Evolutionary conservation across 2,888 invertebrate genomes (phyloP), one percentile per base, ranked within the genome.

Genomic region (Harmothoe impar): DNA sequence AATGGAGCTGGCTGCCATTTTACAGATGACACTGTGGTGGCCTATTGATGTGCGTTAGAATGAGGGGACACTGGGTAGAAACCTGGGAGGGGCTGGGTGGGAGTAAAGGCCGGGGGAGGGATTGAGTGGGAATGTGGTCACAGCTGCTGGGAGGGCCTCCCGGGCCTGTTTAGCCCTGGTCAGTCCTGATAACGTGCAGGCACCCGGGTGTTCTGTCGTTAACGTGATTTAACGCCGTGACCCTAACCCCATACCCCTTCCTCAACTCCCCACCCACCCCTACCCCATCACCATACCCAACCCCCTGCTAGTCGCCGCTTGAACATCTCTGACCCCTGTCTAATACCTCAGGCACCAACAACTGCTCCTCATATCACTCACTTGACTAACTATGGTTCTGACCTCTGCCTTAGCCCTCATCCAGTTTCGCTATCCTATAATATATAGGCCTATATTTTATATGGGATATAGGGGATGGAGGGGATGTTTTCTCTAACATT

Each of bases 131-230:
- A 10, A 10, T 43, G 10, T n/a, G n/a, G 62, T n/a, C 62, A 62
- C 62, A 5, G 62, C 62, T 62, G 62, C 23, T n/a, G 62, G 62
- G 62, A 52, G 23, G 15, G 62, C 20, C 62, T 62, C 62, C 62
- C 7, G 62, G 62, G 62, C 20, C 62, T n/a, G 62, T n/a, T 62
- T 62, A 62, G 62, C 20, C 20, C 23, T 62, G 62, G 23, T 15
- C 62, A 20, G 62, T n/a, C 23, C 62, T n/a, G 62, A 62, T 62
- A 62, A 62, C 62, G 62, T n/a, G 43, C 62, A n/a, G 62, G 62
- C 62, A 20, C 20, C 62, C 23, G 1, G 20, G 62, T 62, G 62
- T 62, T 62, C n/a, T 62, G 62, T 62, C 62, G 62, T 62, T 62
- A 62, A 62, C 62, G 62, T 62, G 62, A 62, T 62, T 62, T 62